Base-by-base conservation (phyloP, 1,140 invertebrate species). In the Ceratosolen solmsi region DNA sequence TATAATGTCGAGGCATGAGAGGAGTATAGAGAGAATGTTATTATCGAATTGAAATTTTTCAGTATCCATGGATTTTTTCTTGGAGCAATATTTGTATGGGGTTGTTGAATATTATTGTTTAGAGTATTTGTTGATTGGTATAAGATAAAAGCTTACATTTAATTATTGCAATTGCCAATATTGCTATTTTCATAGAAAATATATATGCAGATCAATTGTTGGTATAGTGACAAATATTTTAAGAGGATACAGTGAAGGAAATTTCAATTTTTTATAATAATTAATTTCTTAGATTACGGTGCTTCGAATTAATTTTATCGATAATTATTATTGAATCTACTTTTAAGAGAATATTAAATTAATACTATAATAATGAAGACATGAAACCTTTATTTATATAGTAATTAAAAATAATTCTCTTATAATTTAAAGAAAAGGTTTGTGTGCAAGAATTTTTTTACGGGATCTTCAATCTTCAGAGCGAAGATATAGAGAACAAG, bases 401-500 rank as follows among this genome's bases (percentile, higher is more conserved):
- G 15, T n/a, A 5, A 38, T 0, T 22, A n/a, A 0, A 38, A 38
- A 38, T 38, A n/a, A 68, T 5, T 8, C 2, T 68, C 22, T 38
- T 17, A 30, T 41, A 54, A 27, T 54, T 36, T 36, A 15, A 22
- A 2, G 36, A 68, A 36, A 33, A 46, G 3, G 54, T 49, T 51
- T 51, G 20, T 30, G 30, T 20, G 15, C 13, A 30, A 46, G 36
- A 36, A 54, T 51, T 38, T n/a, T 54, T 49, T 17, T 54, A 22
- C 17, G 51, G 51, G 17, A 54, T 22, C 3, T 15, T 17, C 3
- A 36, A 30, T 56, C 49, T 70, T 65, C n/a, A 46, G n/a, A 1
- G 60, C 8, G 27, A 70, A 46, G 49, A 33, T 25, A 79, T 41
- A 63, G 75, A 79, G 81, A 84, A 74, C 63, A 82, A 82, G 78